A percentile compares a stretch with the other conserved stretches of the same genome.
Conservation (phyloP, 2,113 vertebrate genomes). For the Heterochromis multidens region DNA sequence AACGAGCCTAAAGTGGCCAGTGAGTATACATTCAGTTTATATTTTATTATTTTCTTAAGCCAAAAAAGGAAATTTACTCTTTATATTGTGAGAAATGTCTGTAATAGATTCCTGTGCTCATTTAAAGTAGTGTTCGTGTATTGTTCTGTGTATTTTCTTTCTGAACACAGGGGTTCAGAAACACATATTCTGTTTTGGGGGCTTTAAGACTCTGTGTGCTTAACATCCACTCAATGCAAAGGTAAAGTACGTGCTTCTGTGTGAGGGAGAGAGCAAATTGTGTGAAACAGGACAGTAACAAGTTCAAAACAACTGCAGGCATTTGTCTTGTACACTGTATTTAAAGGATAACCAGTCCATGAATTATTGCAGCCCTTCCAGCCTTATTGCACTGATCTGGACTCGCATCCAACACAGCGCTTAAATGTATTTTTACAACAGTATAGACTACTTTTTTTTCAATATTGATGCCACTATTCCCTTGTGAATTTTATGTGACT, state of each 20-base stretch:
- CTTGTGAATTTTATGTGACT: not conserved
- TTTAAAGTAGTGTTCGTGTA: not conserved
- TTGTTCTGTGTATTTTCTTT: not conserved
- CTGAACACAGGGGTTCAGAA: not conserved
- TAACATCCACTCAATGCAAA: not conserved
- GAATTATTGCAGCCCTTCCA: not conserved
- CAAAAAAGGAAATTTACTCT: not conserved
- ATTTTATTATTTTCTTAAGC: not conserved
- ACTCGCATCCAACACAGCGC: not conserved
- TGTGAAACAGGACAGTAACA: not conserved
- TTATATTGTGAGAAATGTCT: not conserved
- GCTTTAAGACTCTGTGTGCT: not conserved
- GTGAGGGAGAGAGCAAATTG: not conserved
- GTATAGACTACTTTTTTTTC: not conserved
- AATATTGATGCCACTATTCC: not conserved
- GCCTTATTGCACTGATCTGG: not conserved
- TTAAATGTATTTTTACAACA: not conserved
- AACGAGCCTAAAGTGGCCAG: not conserved
- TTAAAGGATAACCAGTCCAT: not conserved
- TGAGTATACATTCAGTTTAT: not conserved
- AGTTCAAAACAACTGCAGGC: not conserved
- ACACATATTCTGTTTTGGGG: no score
- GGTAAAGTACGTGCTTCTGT: not conserved
- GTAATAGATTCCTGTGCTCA: not conserved
- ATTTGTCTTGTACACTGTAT: not conserved